A percentile compares a stretch with the other conserved stretches of the same genome.
phyloP scores from a whole-genome alignment of 2,888 invertebrate genomes.

The Pterostichus madidus region DNA sequence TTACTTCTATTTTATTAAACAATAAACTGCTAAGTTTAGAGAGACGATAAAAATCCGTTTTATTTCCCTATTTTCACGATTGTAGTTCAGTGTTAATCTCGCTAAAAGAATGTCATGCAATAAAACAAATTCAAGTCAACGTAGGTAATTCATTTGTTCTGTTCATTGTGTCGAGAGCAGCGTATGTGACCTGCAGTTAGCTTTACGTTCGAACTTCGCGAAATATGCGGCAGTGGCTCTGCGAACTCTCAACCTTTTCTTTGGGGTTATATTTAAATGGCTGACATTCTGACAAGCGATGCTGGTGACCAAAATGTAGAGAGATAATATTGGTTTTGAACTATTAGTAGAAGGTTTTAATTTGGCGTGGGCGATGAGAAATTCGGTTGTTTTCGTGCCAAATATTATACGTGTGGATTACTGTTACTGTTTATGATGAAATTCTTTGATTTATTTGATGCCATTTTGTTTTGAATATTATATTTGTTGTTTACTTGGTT shows the following conservation, averaged over 20 bases:
- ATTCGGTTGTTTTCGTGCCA: slow-evolving; percentile 27
- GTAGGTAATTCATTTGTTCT: slow-evolving; percentile 8
- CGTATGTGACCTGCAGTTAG: slow-evolving; percentile 61
- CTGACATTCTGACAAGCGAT: background rate
- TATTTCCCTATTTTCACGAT: too few relatives aligned
- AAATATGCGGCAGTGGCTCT: slow-evolving; percentile 33
- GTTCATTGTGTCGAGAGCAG: slow-evolving; percentile 29
- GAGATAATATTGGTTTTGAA: too few relatives aligned
- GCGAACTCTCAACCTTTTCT: slow-evolving; percentile 8
- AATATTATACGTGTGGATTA: background rate
- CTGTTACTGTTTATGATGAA: too few relatives aligned
- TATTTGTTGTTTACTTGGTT: too few relatives aligned
- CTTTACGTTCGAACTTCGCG: slow-evolving; percentile 16
- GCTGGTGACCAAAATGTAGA: too few relatives aligned
- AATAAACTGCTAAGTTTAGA: background rate
- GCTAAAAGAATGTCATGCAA: slow-evolving; percentile 31
- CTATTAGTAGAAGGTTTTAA: too few relatives aligned
- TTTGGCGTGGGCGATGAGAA: slow-evolving; percentile 9
- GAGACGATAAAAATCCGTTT: too few relatives aligned
- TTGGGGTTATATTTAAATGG: slow-evolving; percentile 33
- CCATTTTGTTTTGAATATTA: too few relatives aligned
- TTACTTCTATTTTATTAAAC: background rate
- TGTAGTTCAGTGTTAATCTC: slow-evolving; percentile 13
- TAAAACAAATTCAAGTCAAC: slow-evolving; percentile 44
- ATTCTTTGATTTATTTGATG: too few relatives aligned